Conservation (phyloP, 2,888 invertebrate genomes). For the Sericinus montela region DNA sequence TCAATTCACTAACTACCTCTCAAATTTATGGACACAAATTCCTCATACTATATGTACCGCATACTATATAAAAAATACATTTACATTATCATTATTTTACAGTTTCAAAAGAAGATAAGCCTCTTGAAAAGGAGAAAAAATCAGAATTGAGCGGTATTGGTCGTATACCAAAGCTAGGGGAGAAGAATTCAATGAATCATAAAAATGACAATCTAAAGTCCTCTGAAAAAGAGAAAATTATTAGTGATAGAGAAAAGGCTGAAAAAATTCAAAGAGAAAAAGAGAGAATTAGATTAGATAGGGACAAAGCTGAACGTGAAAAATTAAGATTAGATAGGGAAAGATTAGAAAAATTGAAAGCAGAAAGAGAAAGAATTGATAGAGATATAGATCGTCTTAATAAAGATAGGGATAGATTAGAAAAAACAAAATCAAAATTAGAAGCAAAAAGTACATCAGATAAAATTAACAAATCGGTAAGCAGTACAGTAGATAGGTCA, state of each 20-base stretch:
- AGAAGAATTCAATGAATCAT: slow-evolving; percentile 38
- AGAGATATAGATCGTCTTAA: slow-evolving; percentile 62
- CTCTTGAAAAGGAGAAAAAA: slow-evolving; percentile 51
- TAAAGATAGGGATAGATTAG: slow-evolving; percentile 57
- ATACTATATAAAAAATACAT: too few relatives aligned
- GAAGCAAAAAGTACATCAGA: slow-evolving; percentile 45
- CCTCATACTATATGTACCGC: too few relatives aligned
- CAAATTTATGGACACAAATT: too few relatives aligned
- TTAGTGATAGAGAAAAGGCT: slow-evolving; percentile 34
- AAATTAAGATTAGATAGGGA: slow-evolving; percentile 51
- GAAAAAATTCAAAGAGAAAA: slow-evolving; percentile 35
- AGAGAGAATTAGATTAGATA: slow-evolving; percentile 40
- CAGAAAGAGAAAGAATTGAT: slow-evolving; percentile 65
- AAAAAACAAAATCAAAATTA: slow-evolving; percentile 57
- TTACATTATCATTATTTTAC: too few relatives aligned
- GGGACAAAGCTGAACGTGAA: slow-evolving; percentile 41
- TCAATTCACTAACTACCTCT: too few relatives aligned
- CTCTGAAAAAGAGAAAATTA: slow-evolving; percentile 29
- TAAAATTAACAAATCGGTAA: slow-evolving; percentile 35
- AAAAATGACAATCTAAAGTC: slow-evolving; percentile 45
- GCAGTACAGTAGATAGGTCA: slow-evolving; percentile 45
- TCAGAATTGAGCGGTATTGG: slow-evolving; percentile 49
- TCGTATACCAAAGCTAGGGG: slow-evolving; percentile 77
- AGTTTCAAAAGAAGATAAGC: slow-evolving; percentile 43
- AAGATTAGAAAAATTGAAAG: slow-evolving; percentile 57